phyloP scores from a whole-genome alignment of 2,888 invertebrate species.

The Hypomecis atomaria region DNA sequence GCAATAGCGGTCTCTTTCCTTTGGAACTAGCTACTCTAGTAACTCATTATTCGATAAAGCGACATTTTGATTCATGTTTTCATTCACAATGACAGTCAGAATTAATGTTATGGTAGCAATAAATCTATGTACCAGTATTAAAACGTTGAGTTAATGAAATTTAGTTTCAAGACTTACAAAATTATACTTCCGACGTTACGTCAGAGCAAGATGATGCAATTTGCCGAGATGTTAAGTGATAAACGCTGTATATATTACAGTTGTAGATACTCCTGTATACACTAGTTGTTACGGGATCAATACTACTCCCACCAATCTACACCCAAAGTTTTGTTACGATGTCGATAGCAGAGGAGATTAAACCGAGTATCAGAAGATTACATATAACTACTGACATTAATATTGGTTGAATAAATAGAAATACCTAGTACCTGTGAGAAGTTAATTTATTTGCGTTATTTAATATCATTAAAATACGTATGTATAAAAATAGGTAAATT shows the following conservation, averaged over 20 bases:
- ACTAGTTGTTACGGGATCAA: too few species aligned
- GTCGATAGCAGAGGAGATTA: too few species aligned
- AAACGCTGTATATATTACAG: not conserved
- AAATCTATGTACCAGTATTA: not conserved
- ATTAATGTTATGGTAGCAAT: not conserved
- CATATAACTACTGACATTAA: too few species aligned
- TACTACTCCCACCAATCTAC: too few species aligned
- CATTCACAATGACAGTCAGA: not conserved
- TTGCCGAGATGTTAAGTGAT: slow-evolving; percentile 2
- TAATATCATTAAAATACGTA: too few species aligned
- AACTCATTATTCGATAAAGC: not conserved
- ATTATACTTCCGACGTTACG: not conserved
- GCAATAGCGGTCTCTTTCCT: not conserved
- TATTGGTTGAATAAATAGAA: too few species aligned
- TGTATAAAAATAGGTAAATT: too few species aligned
- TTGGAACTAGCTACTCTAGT: not conserved
- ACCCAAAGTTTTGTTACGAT: too few species aligned
- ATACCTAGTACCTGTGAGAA: too few species aligned
- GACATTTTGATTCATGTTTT: not conserved
- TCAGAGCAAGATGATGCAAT: slow-evolving; percentile 23
- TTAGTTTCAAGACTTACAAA: not conserved
- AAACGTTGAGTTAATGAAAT: not conserved
- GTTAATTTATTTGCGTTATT: too few species aligned
- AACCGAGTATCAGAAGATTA: too few species aligned
- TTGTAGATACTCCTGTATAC: too few species aligned